A percentile compares a stretch with the other conserved stretches of the same genome.
These are phyloP conservation scores for Piaya cayana DNA, from an alignment of 2,113 vertebrate genomes.

Conservation along the genomic window DNA sequence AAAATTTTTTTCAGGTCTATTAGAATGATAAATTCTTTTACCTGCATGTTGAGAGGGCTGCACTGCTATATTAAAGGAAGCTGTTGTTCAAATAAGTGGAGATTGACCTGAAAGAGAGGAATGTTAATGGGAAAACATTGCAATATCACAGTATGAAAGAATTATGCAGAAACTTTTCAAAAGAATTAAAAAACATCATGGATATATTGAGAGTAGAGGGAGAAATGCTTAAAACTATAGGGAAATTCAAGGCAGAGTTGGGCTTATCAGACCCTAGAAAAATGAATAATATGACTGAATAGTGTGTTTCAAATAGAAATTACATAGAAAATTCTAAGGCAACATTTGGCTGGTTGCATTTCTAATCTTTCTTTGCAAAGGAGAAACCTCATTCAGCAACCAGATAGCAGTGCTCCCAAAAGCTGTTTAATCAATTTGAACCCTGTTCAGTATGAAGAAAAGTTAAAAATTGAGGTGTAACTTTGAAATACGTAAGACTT, in stretches of 20 bases:
- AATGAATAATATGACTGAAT: background rate
- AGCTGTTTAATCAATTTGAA: background rate
- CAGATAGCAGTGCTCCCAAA: background rate
- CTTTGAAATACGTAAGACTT: rapidly evolving
- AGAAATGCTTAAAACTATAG: background rate
- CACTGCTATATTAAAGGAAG: background rate
- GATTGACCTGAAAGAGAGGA: background rate
- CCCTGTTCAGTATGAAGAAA: rapidly evolving
- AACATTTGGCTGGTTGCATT: background rate
- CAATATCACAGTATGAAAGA: background rate
- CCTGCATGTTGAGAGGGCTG: background rate
- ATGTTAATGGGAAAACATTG: background rate
- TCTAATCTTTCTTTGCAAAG: background rate
- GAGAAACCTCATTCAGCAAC: background rate
- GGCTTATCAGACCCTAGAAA: background rate
- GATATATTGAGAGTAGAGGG: background rate
- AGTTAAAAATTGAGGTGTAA: background rate
- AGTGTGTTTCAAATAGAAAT: background rate
- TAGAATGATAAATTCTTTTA: background rate
- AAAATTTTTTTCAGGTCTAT: background rate
- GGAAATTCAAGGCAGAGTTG: background rate
- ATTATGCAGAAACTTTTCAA: background rate
- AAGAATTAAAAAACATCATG: background rate
- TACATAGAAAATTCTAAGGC: background rate
- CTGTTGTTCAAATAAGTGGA: background rate